Conservation (phyloP, 2,113 vertebrate genomes). For the Sebastes schlegelii region DNA sequence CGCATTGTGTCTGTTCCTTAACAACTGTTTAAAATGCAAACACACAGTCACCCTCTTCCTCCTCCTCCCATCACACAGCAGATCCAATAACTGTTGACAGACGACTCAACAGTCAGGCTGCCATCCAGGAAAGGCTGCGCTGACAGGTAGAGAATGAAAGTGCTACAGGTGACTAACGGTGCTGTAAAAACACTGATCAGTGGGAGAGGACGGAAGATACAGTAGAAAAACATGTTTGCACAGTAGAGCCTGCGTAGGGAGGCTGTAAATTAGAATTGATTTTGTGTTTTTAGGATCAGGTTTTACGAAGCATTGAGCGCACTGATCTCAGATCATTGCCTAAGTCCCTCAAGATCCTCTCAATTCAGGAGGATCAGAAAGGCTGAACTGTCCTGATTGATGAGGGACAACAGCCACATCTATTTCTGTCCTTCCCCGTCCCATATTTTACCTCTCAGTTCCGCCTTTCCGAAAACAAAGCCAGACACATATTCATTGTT, state of each 20-base stretch:
- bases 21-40: conserved; percentile 63
- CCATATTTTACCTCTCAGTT: neutral
- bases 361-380: conserved; percentile 2
- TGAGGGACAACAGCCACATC: conserved; percentile 3
- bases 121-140: conserved; percentile 19
- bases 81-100: conserved; percentile 43
- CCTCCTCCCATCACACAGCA: conserved; percentile 8
- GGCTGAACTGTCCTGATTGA: neutral
- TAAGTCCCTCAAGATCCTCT: neutral
- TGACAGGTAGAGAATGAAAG: conserved; percentile 50
- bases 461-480: conserved; percentile 5
- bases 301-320: neutral
- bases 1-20: conserved; percentile 12
- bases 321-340: conserved; percentile 22
- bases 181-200: conserved; percentile 9
- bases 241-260: neutral
- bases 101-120: conserved; percentile 19
- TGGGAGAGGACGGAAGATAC: neutral
- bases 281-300: conserved; percentile 15
- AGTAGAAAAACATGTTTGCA: neutral
- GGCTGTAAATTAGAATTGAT: conserved; percentile 29
- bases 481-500: neutral
- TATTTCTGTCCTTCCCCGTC: neutral
- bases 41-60: conserved; percentile 7
- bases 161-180: conserved; percentile 22